These are phyloP conservation scores for Calidris pygmaea DNA, from an alignment of 2,113 vertebrate species.

Conservation along the genomic window DNA sequence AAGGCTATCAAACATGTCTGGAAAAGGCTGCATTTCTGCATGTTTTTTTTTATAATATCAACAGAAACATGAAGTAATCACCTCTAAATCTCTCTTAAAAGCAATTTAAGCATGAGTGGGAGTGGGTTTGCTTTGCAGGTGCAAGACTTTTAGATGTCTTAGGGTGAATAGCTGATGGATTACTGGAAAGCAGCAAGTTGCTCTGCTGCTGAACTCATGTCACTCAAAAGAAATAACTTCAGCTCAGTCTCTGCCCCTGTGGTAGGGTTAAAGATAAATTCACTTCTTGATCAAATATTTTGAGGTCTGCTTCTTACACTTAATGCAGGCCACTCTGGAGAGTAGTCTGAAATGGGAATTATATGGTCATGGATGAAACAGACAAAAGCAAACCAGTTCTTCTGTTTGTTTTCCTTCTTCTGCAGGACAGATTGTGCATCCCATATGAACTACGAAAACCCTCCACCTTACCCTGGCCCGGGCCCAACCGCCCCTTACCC, in stretches of 20 bases:
- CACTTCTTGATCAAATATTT: neutral
- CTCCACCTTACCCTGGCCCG: constrained; percentile 86
- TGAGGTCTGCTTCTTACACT: neutral
- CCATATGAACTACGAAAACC: constrained; percentile 88
- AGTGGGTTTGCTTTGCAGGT: neutral
- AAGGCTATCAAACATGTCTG: neutral
- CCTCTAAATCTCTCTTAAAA: neutral
- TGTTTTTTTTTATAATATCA: neutral
- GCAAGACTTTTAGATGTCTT: neutral
- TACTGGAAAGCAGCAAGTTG: neutral
- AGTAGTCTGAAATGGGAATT: neutral
- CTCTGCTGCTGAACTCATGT: neutral
- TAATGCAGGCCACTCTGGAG: rapidly evolving
- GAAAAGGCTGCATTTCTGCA: neutral
- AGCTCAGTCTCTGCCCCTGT: neutral
- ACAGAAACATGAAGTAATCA: neutral
- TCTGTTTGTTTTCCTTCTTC: constrained; percentile 24
- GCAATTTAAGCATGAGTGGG: neutral
- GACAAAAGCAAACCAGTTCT: constrained; percentile 24
- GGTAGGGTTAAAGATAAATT: neutral
- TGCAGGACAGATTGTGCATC: constrained; percentile 60
- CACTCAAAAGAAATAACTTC: neutral
- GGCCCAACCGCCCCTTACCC: constrained; percentile 86
- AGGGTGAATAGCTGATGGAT: neutral
- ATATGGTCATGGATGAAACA: rapidly evolving